phyloP scores from a whole-genome alignment of 2,888 invertebrate genomes.

The Lacanobia wlatinum region DNA sequence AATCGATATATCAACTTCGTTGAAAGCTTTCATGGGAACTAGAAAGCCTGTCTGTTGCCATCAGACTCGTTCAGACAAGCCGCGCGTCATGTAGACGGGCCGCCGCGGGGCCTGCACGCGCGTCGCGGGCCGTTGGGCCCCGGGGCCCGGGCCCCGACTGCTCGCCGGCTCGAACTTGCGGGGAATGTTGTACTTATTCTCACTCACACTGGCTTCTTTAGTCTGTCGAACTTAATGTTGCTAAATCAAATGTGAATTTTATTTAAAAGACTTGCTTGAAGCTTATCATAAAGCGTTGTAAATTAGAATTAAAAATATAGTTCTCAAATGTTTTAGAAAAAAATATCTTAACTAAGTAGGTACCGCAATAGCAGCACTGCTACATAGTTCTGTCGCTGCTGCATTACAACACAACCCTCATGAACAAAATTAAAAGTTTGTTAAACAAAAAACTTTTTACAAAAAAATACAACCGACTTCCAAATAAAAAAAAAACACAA shows the following conservation, averaged over 20 bases:
- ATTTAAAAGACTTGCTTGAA: not conserved
- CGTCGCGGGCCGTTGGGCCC: no score
- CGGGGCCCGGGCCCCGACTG: constrained; percentile 5
- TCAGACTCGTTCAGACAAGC: constrained; percentile 21
- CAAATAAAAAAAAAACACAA: no score
- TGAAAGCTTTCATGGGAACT: constrained; percentile 15
- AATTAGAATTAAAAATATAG: not conserved
- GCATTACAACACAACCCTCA: no score
- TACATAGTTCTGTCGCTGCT: no score
- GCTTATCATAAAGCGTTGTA: not conserved
- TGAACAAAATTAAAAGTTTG: not conserved
- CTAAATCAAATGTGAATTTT: not conserved
- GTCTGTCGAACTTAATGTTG: not conserved
- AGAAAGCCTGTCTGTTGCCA: constrained; percentile 7
- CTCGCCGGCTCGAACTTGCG: constrained; percentile 19
- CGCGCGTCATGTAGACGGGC: constrained; percentile 32
- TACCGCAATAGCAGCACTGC: no score
- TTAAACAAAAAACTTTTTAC: no score
- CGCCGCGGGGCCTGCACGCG: constrained; percentile 30
- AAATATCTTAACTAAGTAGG: no score
- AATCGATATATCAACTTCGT: constrained; percentile 23
- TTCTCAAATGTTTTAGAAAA: not conserved
- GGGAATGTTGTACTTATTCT: constrained; percentile 21
- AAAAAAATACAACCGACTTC: no score
- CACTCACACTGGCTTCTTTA: not conserved